These are phyloP conservation scores for Damaliscus lunatus DNA, from an alignment of 2,113 vertebrate genomes.

Conservation along the genomic window DNA sequence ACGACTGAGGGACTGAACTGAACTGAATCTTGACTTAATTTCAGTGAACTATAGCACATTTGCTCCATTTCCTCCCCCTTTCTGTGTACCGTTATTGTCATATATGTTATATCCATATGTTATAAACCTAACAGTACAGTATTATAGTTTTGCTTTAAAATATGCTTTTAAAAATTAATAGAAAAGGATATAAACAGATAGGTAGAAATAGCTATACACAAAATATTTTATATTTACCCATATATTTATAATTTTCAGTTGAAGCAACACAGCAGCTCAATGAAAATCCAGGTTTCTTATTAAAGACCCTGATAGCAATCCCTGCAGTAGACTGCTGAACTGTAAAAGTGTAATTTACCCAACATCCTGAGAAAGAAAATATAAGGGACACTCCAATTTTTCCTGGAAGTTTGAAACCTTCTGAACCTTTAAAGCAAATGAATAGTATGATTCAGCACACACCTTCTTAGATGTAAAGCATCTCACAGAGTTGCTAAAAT, in stretches of 20 bases:
- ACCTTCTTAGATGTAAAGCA: slow-evolving; percentile 94
- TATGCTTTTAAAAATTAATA: not conserved
- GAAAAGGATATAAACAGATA: not conserved
- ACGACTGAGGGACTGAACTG: no score
- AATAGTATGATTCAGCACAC: slow-evolving; percentile 85
- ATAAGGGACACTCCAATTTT: slow-evolving; percentile 50
- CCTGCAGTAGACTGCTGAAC: slow-evolving; percentile 77
- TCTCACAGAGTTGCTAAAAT: slow-evolving; percentile 93
- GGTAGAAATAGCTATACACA: not conserved
- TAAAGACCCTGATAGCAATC: slow-evolving; percentile 82
- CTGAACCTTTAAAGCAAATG: slow-evolving; percentile 71
- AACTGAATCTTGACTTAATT: not conserved
- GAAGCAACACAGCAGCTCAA: slow-evolving; percentile 23
- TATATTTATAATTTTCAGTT: not conserved
- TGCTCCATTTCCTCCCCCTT: not conserved
- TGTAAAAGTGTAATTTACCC: slow-evolving; percentile 77
- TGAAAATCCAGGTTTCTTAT: slow-evolving; percentile 78
- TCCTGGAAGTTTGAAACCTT: slow-evolving; percentile 57
- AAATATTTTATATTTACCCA: not conserved
- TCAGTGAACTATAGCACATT: not conserved
- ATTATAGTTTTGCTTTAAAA: not conserved
- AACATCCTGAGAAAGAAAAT: slow-evolving; percentile 84
- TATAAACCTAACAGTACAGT: not conserved
- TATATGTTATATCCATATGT: not conserved
- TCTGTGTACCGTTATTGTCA: not conserved